Evolutionary conservation across 2,888 invertebrate genomes (phyloP).

Genomic region (Phaonia tiefii): DNA sequence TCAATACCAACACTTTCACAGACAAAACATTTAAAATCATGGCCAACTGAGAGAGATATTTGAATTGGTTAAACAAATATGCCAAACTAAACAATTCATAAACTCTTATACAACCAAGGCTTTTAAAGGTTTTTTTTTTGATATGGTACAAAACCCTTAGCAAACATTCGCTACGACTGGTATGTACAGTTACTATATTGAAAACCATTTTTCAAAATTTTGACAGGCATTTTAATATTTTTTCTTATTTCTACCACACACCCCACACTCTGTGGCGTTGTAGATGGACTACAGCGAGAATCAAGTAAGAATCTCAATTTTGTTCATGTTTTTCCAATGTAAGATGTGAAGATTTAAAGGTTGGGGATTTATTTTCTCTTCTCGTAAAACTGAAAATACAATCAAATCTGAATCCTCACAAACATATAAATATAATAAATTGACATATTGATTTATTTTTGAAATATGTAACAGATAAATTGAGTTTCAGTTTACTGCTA

Average conservation of each 20-base stretch:
- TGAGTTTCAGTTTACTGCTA: neutral
- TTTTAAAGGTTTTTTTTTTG: constrained; percentile 5
- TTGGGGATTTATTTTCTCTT: too few relatives aligned
- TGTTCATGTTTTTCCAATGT: too few relatives aligned
- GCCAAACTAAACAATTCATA: constrained; percentile 15
- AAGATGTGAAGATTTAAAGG: too few relatives aligned
- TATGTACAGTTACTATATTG: constrained; percentile 35
- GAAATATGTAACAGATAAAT: constrained; percentile 34
- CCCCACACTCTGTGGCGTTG: too few relatives aligned
- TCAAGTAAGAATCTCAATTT: too few relatives aligned
- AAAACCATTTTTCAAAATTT: constrained; percentile 65
- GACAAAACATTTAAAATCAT: too few relatives aligned
- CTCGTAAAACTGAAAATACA: too few relatives aligned
- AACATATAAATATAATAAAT: constrained; percentile 52
- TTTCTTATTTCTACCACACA: neutral
- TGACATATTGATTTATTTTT: constrained; percentile 65
- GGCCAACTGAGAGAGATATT: too few relatives aligned
- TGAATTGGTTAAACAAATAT: neutral
- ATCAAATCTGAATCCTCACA: neutral
- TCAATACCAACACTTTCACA: too few relatives aligned
- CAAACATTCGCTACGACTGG: neutral
- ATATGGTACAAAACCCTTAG: neutral
- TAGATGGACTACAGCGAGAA: too few relatives aligned
- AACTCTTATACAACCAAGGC: constrained; percentile 3
- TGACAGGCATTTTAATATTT: constrained; percentile 65